phyloP scores from a whole-genome alignment of 2,113 vertebrate species.

The Vidua chalybeata region DNA sequence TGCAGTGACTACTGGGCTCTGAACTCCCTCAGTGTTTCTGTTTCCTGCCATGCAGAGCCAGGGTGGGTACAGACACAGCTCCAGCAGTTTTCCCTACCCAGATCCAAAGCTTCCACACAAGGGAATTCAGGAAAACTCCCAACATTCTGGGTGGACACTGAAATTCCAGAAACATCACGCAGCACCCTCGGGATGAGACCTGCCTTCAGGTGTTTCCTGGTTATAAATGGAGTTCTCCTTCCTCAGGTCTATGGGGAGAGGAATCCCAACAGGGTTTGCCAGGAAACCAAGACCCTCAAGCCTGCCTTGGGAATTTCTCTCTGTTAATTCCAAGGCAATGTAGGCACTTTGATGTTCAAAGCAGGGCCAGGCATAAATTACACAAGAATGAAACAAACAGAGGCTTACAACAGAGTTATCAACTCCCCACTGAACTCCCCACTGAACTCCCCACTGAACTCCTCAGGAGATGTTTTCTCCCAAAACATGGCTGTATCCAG shows the following conservation, averaged over 20 bases:
- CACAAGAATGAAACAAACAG: neutral
- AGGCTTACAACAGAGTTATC: neutral
- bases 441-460: neutral
- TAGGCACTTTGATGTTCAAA: neutral
- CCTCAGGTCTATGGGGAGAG: neutral
- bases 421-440: neutral
- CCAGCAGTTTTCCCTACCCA: neutral
- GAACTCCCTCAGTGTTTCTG: fast-evolving
- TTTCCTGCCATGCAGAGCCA: neutral
- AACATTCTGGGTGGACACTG: too few relatives aligned
- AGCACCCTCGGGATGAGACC: neutral
- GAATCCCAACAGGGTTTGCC: neutral
- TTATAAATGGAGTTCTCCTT: neutral
- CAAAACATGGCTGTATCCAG: neutral
- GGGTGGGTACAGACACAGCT: neutral
- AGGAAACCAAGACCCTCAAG: neutral
- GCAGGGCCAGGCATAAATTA: neutral
- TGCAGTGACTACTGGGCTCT: neutral
- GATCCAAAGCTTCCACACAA: neutral
- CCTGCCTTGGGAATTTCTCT: neutral
- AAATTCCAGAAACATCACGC: fast-evolving
- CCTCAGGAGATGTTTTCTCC: neutral
- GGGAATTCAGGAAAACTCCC: neutral
- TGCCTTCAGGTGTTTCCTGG: neutral
- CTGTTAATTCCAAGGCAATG: neutral